phyloP scores from a whole-genome alignment of 2,888 invertebrate species.

The Zaprionus obscuricornis region DNA sequence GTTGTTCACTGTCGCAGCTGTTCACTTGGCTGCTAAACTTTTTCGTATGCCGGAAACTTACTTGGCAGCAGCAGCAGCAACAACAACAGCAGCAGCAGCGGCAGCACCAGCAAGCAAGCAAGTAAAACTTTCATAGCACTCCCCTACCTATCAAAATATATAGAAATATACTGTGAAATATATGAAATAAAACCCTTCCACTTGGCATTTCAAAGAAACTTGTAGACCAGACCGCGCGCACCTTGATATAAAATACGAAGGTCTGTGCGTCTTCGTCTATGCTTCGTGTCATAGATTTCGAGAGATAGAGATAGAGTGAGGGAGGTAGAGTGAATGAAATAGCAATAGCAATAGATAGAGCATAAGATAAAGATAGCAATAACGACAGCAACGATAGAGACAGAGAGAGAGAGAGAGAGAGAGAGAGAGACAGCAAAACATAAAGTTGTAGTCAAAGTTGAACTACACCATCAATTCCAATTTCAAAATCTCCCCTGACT shows the following conservation, averaged over 20 bases:
- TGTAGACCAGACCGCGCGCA: slow-evolving; percentile 43
- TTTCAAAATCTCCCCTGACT: slow-evolving; percentile 78
- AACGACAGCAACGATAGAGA: slow-evolving; percentile 1
- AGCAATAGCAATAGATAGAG: too few relatives aligned
- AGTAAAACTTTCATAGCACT: slow-evolving; percentile 59
- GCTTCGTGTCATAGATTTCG: slow-evolving; percentile 41
- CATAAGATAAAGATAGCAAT: too few relatives aligned
- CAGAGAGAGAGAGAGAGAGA: slow-evolving; percentile 3
- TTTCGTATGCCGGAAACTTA: slow-evolving; percentile 66
- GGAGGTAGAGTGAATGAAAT: slow-evolving; percentile 4
- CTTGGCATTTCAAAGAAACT: slow-evolving; percentile 66
- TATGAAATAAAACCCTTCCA: slow-evolving; percentile 60
- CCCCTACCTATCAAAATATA: slow-evolving; percentile 20
- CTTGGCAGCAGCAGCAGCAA: slow-evolving; percentile 49
- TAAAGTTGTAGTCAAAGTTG: slow-evolving; percentile 58
- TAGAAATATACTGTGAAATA: slow-evolving; percentile 16
- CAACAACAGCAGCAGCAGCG: slow-evolving; percentile 27
- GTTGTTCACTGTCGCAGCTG: slow-evolving; percentile 62
- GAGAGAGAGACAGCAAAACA: slow-evolving; percentile 8
- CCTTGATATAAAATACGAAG: slow-evolving; percentile 65
- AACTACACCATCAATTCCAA: slow-evolving; percentile 77
- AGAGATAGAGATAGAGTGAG: slow-evolving; percentile 3
- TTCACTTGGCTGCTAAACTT: slow-evolving; percentile 46
- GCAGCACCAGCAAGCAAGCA: slow-evolving; percentile 20
- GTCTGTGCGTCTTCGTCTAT: slow-evolving; percentile 60